Evolutionary conservation across 1,140 invertebrate genomes (phyloP).

Genomic region (Leptestheria dahalacensis): DNA sequence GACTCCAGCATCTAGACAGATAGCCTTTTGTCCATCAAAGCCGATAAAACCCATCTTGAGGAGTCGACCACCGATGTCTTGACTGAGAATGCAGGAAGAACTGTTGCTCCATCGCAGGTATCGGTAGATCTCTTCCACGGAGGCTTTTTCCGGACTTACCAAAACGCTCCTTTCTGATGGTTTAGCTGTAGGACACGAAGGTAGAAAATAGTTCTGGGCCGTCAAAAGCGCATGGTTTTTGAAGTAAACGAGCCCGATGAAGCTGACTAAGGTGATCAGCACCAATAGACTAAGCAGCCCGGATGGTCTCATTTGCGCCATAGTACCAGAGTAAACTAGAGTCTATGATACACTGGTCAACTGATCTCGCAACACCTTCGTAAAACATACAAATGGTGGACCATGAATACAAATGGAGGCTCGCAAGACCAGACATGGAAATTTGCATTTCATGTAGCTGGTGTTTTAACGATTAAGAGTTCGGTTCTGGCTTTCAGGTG

Average conservation of each 20-base stretch:
- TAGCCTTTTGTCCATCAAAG: constrained; percentile 17
- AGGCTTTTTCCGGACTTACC: background rate
- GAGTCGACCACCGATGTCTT: constrained; percentile 2
- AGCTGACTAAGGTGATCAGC: no score
- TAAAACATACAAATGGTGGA: no score
- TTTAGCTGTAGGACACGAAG: background rate
- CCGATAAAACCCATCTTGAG: background rate
- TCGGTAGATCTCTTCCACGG: background rate
- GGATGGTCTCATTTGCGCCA: background rate
- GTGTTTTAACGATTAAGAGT: no score
- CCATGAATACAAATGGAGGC: no score
- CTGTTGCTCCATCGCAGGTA: constrained; percentile 8
- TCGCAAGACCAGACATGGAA: no score
- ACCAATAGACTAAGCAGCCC: no score
- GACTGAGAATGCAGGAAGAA: background rate
- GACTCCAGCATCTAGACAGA: constrained; percentile 18
- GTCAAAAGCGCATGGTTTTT: no score
- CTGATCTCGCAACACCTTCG: background rate
- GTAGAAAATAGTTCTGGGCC: background rate
- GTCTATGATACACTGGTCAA: no score
- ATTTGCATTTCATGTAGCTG: no score
- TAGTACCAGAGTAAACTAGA: background rate
- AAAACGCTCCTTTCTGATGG: background rate
- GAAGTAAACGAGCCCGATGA: no score
- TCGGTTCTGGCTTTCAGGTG: no score